Percentiles rank a stretch among this genome's conserved stretches.
Conservation (phyloP, 2,888 invertebrate species). For the Chirona hameri region DNA sequence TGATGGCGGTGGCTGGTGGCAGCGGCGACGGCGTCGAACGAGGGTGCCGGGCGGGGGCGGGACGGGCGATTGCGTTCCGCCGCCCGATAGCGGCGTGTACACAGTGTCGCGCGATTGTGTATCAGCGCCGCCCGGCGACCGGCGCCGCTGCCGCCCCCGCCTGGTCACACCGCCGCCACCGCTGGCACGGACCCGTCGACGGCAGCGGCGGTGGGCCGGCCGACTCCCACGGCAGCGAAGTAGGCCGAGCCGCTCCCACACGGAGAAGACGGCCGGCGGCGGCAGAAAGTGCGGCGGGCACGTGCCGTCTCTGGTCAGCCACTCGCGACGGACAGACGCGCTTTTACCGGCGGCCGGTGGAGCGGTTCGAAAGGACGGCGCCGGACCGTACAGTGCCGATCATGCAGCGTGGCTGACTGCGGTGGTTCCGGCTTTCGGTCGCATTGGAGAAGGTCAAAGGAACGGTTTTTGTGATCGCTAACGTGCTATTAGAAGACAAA, state of each 20-base stretch:
- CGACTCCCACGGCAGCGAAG: not conserved
- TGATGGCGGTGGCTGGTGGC: too few relatives aligned
- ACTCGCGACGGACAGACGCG: not conserved
- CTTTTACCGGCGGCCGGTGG: not conserved
- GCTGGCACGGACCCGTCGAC: not conserved
- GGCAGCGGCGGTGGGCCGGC: not conserved
- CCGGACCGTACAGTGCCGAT: too few relatives aligned
- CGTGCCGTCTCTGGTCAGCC: too few relatives aligned
- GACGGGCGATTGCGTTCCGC: not conserved
- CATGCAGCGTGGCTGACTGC: too few relatives aligned
- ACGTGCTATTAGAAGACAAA: too few relatives aligned
- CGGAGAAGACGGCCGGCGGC: not conserved
- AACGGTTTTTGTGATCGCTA: too few relatives aligned
- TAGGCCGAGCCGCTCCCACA: not conserved
- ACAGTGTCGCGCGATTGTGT: not conserved
- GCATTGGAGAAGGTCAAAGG: too few relatives aligned
- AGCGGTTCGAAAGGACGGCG: not conserved
- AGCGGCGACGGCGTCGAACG: too few relatives aligned
- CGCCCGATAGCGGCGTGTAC: not conserved
- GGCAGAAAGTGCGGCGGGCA: not conserved
- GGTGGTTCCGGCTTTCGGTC: too few relatives aligned
- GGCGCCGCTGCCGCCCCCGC: not conserved
- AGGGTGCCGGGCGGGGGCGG: too few relatives aligned
- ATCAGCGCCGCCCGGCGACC: not conserved
- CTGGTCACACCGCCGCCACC: not conserved